phyloP scores from a whole-genome alignment of 2,888 invertebrate species.

The Lutraria lutraria region DNA sequence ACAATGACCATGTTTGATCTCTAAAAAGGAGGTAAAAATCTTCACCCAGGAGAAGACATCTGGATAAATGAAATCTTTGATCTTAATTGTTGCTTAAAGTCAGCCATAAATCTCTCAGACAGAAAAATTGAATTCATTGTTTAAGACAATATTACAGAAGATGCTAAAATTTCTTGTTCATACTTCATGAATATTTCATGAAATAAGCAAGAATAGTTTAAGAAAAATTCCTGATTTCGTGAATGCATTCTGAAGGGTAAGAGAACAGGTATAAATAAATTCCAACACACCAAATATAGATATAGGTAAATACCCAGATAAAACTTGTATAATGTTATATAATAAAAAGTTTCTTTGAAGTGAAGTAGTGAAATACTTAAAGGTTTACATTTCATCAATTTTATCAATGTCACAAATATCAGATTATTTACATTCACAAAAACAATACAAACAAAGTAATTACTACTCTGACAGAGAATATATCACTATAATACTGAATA shows the following conservation, averaged over 20 bases:
- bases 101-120: neutral
- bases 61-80: neutral
- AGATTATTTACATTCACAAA: constrained; percentile 17
- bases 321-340: neutral
- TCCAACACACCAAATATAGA: constrained; percentile 3
- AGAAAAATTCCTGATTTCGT: too few species aligned
- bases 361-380: neutral
- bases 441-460: neutral
- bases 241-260: too few species aligned
- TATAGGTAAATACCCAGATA: neutral
- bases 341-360: neutral
- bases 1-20: constrained; percentile 10
- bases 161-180: too few species aligned
- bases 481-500: neutral
- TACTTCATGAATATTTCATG: too few species aligned
- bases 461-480: neutral
- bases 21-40: neutral
- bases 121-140: neutral
- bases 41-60: neutral
- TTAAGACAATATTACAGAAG: neutral
- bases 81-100: neutral
- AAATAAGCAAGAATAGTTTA: too few species aligned
- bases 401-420: constrained; percentile 13
- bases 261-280: neutral
- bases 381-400: constrained; percentile 11